Evolutionary conservation across 2,797 vertebrate genomes (phyloP).

Genomic region (Rhabdophis nuchalis): DNA sequence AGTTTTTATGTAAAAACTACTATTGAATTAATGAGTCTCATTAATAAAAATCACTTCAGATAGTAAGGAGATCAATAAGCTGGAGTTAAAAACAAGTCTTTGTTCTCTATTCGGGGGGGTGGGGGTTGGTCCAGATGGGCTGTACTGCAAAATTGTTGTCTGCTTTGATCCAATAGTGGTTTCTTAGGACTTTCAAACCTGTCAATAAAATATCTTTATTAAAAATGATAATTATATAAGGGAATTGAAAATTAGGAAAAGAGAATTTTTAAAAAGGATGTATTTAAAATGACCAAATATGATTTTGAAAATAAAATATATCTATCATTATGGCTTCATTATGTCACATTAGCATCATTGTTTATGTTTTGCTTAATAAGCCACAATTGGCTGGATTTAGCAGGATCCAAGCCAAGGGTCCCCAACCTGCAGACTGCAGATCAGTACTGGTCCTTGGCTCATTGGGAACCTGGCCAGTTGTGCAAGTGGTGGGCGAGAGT

Average conservation of each 20-base stretch:
- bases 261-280: neutral
- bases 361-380: neutral
- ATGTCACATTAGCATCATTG: neutral
- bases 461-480: neutral
- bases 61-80: neutral
- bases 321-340: neutral
- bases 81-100: neutral
- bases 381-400: neutral
- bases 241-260: neutral
- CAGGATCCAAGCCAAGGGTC: neutral
- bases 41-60: neutral
- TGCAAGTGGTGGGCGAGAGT: neutral
- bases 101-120: neutral
- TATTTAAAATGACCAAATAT: neutral
- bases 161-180: neutral
- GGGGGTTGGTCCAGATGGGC: neutral
- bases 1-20: neutral
- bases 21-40: neutral
- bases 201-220: neutral
- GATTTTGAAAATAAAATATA: neutral
- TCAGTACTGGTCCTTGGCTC: no score
- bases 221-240: neutral
- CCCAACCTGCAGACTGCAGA: neutral
- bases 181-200: neutral
- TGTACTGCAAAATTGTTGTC: neutral